Evolutionary conservation across 2,113 vertebrate genomes (phyloP), one percentile per base, ranked within the genome.

Genomic region (Pantherophis guttatus): DNA sequence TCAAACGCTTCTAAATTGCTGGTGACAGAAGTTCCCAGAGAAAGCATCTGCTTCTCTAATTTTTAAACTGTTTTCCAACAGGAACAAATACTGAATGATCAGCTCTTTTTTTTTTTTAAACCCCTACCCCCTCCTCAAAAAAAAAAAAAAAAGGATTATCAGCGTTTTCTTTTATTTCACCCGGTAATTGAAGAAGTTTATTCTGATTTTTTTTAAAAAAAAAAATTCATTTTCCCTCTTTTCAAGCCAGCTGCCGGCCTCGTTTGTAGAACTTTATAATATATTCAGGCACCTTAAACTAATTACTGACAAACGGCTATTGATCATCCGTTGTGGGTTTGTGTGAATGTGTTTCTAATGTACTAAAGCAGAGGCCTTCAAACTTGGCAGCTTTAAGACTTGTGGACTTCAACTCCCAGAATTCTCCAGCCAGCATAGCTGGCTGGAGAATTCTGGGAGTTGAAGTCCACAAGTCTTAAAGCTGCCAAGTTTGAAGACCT

Each of bases 31-130:
- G 88, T 89, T 93, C 39, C 88, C 17, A 59, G 54, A 59, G 58
- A 93, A 85, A 90, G 70, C 92, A 90, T 52, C 92, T 90, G 92
- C 19, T 90, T 93, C 70, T n/a, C 86, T 93, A 86, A 93, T 93
- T 90, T 93, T 93, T 58, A 90, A 93, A 93, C 92, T 90, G 92
- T 93, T 93, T 93, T 86, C 88, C 86, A 93, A 93, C 53, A 90
- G 54, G 59, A 93, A 86, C 88, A 90, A 93, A 93, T 59, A 90
- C 92, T 90, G 92, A 86, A 93, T 12, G 90, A 62, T 93, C 92
- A 93, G 92, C 92, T 90, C 85, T 89, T 92, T 88, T 57, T 19
- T 53, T 29, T 92, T 88, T 57, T 17, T 53, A 10, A 1, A 58
- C 7, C 5, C 19, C 57, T 0, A 19, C 1, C 17, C 19, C 58